Conservation (phyloP, 2,888 invertebrate genomes). For the Galeruca laticollis region DNA sequence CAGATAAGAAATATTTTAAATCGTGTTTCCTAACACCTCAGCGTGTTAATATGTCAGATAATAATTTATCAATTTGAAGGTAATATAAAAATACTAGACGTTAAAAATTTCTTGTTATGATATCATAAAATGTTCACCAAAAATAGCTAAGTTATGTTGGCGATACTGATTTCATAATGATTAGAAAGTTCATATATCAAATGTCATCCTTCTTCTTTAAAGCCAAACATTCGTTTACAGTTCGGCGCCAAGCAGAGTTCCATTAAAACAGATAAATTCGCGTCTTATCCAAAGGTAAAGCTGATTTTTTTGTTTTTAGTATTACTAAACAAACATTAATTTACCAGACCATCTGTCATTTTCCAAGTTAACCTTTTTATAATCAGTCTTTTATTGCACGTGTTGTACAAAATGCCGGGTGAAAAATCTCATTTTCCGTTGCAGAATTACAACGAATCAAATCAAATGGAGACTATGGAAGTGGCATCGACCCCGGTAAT, state of each 20-base stretch:
- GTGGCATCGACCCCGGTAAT: constrained; percentile 65
- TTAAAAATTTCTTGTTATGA: too few relatives aligned
- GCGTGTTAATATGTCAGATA: too few relatives aligned
- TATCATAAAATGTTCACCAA: too few relatives aligned
- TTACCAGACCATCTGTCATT: constrained; percentile 3
- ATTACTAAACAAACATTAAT: constrained; percentile 10
- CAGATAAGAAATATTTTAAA: too few relatives aligned
- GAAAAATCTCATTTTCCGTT: constrained; percentile 42
- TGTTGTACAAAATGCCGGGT: constrained; percentile 45
- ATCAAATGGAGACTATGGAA: constrained; percentile 67
- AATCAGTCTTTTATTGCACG: constrained; percentile 41
- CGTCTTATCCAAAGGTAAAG: constrained; percentile 34
- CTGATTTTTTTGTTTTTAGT: constrained; percentile 22
- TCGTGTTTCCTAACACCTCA: too few relatives aligned
- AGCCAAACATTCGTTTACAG: constrained; percentile 38
- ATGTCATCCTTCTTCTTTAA: constrained; percentile 35
- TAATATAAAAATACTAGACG: too few relatives aligned
- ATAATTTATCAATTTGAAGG: too few relatives aligned
- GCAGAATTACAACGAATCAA: constrained; percentile 40
- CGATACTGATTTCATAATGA: background rate
- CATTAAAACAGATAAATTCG: constrained; percentile 19
- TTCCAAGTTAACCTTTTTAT: constrained; percentile 7
- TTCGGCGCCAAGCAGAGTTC: constrained; percentile 41
- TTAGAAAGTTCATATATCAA: constrained; percentile 1
- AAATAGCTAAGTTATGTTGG: background rate